These are phyloP conservation scores for Atherix ibis DNA, from an alignment of 2,888 invertebrate species.

Conservation along the genomic window DNA sequence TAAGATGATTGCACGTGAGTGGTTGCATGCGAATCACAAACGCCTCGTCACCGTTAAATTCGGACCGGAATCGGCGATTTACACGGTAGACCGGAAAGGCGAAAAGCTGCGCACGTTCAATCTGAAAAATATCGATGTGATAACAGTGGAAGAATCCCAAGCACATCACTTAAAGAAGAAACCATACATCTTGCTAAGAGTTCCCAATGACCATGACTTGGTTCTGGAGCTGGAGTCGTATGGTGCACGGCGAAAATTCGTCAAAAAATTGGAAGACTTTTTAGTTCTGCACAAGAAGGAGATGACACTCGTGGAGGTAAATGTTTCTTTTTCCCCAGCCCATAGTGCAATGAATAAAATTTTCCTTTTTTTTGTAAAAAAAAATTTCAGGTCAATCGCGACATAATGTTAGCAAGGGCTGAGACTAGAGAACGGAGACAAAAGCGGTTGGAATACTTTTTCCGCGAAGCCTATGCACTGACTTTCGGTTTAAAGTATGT, in stretches of 20 bases:
- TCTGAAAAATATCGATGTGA: conserved; percentile 55
- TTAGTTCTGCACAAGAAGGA: conserved; percentile 68
- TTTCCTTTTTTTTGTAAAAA: conserved; percentile 1
- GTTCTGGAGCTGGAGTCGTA: conserved; percentile 79
- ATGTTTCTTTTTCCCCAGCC: neutral
- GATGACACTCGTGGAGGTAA: conserved; percentile 46
- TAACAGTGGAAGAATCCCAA: conserved; percentile 82
- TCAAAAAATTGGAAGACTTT: conserved; percentile 74
- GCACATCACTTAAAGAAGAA: conserved; percentile 53
- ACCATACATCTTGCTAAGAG: conserved; percentile 66
- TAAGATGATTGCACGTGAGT: conserved; percentile 85
- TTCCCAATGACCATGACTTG: conserved; percentile 80
- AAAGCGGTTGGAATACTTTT: conserved; percentile 84
- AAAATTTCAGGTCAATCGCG: conserved; percentile 40
- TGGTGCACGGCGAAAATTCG: conserved; percentile 66
- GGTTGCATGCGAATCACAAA: conserved; percentile 85
- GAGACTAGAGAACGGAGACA: conserved; percentile 90
- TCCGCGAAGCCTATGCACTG: conserved; percentile 86
- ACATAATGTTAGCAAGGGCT: conserved; percentile 76
- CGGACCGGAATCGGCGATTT: conserved; percentile 73
- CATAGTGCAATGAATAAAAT: neutral
- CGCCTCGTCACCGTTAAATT: conserved; percentile 77
- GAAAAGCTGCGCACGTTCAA: conserved; percentile 74
- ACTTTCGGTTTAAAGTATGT: conserved; percentile 58
- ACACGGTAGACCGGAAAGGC: conserved; percentile 80